Evolutionary conservation across 2,888 invertebrate species (phyloP).

Genomic region (Zygogramma bicolorata): DNA sequence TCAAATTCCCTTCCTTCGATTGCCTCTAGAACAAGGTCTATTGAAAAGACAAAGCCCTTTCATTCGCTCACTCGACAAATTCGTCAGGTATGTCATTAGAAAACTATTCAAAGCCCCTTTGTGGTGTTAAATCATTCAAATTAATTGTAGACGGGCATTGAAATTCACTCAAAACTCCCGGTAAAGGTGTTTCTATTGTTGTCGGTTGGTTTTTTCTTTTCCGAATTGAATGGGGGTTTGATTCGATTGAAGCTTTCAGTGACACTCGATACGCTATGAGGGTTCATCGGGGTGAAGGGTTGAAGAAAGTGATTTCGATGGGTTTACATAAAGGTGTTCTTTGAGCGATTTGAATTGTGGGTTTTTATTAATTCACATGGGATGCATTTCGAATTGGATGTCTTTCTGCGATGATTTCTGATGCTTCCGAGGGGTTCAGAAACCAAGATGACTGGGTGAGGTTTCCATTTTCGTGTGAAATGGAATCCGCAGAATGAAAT

Average conservation of each 20-base stretch:
- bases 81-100: conserved; percentile 50
- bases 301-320: background rate
- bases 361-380: too few relatives aligned
- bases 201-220: background rate
- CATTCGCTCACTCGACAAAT: conserved; percentile 14
- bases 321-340: background rate
- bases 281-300: conserved; percentile 12
- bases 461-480: too few relatives aligned
- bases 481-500: too few relatives aligned
- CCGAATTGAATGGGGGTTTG: conserved; percentile 29
- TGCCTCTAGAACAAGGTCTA: background rate
- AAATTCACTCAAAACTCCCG: conserved; percentile 50
- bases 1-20: background rate
- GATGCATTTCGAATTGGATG: too few relatives aligned
- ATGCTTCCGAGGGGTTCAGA: too few relatives aligned
- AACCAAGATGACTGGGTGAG: too few relatives aligned
- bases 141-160: conserved; percentile 50
- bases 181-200: conserved; percentile 39
- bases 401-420: too few relatives aligned
- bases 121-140: conserved; percentile 54
- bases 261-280: conserved; percentile 39
- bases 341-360: too few relatives aligned
- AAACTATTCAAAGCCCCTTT: conserved; percentile 50
- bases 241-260: conserved; percentile 34
- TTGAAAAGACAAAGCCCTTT: conserved; percentile 8